phyloP scores from a whole-genome alignment of 2,797 vertebrate species.

The Linurgus olivaceus region DNA sequence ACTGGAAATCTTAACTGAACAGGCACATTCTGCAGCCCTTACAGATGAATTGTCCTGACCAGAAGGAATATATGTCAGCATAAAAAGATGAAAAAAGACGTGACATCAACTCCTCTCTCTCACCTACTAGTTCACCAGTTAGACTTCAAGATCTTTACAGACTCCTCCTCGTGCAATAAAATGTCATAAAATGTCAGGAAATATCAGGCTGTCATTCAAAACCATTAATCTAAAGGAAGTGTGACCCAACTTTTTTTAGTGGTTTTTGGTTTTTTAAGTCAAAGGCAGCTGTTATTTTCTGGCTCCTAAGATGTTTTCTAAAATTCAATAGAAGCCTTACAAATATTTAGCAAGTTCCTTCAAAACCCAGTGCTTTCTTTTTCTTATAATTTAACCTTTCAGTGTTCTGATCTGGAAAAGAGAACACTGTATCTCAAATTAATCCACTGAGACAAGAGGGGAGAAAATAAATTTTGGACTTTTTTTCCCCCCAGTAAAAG shows the following conservation, averaged over 20 bases:
- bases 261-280: neutral
- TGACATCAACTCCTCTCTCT: neutral
- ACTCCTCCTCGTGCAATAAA: conserved; percentile 15
- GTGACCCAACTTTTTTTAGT: conserved; percentile 18
- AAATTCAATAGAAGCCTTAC: conserved; percentile 52
- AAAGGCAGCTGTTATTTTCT: conserved; percentile 70
- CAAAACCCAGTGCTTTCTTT: neutral
- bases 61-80: neutral
- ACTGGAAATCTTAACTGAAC: neutral
- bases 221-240: conserved; percentile 41
- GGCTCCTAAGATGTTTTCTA: conserved; percentile 41
- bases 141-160: neutral
- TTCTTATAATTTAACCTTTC: conserved; percentile 4
- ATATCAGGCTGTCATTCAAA: conserved; percentile 43
- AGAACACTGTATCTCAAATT: conserved; percentile 47
- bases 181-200: conserved; percentile 43
- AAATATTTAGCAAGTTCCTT: conserved; percentile 58
- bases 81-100: neutral
- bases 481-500: neutral
- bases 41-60: neutral
- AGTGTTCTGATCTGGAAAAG: conserved; percentile 34
- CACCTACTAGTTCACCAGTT: neutral
- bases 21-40: neutral
- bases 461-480: neutral
- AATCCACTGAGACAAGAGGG: neutral